A percentile compares a stretch with the other conserved stretches of the same genome.
phyloP scores from a whole-genome alignment of 2,888 invertebrate species.

The Caprella mutica region DNA sequence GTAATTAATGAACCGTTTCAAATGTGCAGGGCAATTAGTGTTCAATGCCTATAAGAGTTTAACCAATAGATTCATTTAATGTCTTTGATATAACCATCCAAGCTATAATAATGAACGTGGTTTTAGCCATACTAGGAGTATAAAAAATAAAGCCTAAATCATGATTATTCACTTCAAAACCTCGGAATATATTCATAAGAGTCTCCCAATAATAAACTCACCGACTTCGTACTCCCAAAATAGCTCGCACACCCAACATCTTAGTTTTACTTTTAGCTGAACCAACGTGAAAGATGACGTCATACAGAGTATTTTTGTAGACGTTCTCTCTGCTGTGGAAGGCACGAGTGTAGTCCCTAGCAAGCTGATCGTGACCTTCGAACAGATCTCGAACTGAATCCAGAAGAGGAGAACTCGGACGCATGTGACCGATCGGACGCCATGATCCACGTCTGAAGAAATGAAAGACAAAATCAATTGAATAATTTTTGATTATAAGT shows the following conservation, averaged over 20 bases:
- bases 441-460: slow-evolving; percentile 62
- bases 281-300: slow-evolving; percentile 80
- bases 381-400: slow-evolving; percentile 88
- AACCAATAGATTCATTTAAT: too few species aligned
- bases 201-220: too few species aligned
- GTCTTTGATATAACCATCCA: too few species aligned
- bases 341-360: slow-evolving; percentile 79
- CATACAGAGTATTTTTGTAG: slow-evolving; percentile 53
- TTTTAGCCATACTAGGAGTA: too few species aligned
- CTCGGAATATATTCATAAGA: too few species aligned
- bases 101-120: too few species aligned
- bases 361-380: slow-evolving; percentile 81
- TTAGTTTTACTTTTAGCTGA: slow-evolving; percentile 83
- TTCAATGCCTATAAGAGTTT: too few species aligned
- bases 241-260: slow-evolving; percentile 80
- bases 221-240: slow-evolving; percentile 80
- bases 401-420: slow-evolving; percentile 79
- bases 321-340: slow-evolving; percentile 72
- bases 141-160: too few species aligned
- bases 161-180: too few species aligned
- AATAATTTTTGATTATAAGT: not conserved
- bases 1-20: too few species aligned
- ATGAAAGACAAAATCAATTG: not conserved
- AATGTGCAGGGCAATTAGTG: too few species aligned
- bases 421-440: slow-evolving; percentile 89